Evolutionary conservation across 2,113 vertebrate genomes (phyloP).

Genomic region (Pterocles orientalis): DNA sequence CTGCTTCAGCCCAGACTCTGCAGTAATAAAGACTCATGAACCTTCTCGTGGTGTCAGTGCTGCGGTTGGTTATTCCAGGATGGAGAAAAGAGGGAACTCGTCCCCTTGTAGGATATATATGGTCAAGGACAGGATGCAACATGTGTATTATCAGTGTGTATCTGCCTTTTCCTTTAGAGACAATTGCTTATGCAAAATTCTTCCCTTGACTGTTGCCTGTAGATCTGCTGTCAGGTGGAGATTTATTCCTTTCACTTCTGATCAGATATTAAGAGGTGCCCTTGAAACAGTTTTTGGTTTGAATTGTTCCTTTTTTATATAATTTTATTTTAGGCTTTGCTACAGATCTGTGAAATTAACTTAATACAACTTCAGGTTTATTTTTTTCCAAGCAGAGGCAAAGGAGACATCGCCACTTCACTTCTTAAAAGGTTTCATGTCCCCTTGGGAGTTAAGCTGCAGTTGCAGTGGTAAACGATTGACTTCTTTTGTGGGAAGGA

Average conservation of each 20-base stretch:
- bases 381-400: neutral
- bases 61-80: neutral
- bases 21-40: neutral
- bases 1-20: neutral
- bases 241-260: neutral
- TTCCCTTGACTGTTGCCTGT: neutral
- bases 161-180: slow-evolving; percentile 15
- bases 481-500: neutral
- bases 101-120: neutral
- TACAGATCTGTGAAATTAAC: neutral
- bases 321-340: neutral
- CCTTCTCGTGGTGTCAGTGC: neutral
- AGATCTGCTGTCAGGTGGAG: neutral
- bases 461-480: neutral
- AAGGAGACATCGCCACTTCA: neutral
- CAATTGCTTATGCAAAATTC: neutral
- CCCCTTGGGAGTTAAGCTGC: neutral
- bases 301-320: neutral
- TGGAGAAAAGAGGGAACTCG: neutral
- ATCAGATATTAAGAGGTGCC: neutral
- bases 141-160: neutral
- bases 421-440: neutral
- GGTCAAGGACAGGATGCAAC: neutral
- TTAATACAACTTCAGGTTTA: neutral
- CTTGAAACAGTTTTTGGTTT: neutral